Conservation (phyloP, 1,140 invertebrate species). For the Eumeta japonica region DNA sequence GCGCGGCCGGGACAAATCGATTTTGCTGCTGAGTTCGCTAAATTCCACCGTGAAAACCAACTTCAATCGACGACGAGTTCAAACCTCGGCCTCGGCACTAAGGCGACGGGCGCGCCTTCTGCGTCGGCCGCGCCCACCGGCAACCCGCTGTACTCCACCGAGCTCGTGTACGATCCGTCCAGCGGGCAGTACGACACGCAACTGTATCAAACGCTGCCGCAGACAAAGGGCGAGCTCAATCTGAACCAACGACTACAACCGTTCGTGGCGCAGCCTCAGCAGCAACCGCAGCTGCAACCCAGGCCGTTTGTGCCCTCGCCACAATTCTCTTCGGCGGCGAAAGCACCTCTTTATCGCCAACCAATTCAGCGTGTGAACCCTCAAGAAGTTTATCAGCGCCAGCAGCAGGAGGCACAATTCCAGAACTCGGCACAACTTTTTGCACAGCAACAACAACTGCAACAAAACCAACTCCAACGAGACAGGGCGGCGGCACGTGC, state of each 20-base stretch:
- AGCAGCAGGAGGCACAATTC: slow-evolving; percentile 66
- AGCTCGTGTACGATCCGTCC: slow-evolving; percentile 74
- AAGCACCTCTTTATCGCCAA: slow-evolving; percentile 50
- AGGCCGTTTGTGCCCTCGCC: slow-evolving; percentile 49
- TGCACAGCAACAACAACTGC: slow-evolving; percentile 68
- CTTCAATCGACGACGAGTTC: slow-evolving; percentile 52
- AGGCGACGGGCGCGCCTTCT: slow-evolving; percentile 31
- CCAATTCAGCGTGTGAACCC: slow-evolving; percentile 52
- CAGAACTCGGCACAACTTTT: slow-evolving; percentile 73
- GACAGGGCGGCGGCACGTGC: slow-evolving; percentile 50
- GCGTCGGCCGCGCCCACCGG: slow-evolving; percentile 38
- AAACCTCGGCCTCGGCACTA: slow-evolving; percentile 29
- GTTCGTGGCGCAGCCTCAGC: slow-evolving; percentile 65
- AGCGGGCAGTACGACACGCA: slow-evolving; percentile 79
- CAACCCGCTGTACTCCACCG: slow-evolving; percentile 72
- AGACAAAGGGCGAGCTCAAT: slow-evolving; percentile 68
- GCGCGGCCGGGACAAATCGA: slow-evolving; percentile 59
- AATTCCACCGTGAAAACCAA: slow-evolving; percentile 74
- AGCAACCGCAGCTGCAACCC: slow-evolving; percentile 27
- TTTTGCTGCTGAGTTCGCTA: slow-evolving; percentile 73
- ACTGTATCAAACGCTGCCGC: slow-evolving; percentile 73
- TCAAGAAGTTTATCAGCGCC: slow-evolving; percentile 70
- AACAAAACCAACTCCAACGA: slow-evolving; percentile 58
- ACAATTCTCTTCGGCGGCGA: slow-evolving; percentile 38
- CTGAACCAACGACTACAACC: slow-evolving; percentile 73